These are phyloP conservation scores for Phataginus tricuspis DNA, from an alignment of 2,797 vertebrate genomes.

Conservation along the genomic window DNA sequence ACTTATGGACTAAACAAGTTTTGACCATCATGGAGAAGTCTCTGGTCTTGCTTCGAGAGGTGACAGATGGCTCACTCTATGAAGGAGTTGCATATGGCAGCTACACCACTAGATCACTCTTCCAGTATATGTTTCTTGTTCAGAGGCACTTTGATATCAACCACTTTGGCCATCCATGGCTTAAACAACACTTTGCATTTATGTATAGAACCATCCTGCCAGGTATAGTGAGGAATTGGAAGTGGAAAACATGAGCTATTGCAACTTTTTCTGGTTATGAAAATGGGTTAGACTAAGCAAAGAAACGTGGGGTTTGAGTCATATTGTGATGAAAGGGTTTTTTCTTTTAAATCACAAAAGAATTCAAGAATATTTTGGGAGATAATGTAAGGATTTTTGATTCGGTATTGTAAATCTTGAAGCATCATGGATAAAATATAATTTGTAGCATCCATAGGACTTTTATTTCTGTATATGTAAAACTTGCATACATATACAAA, in stretches of 20 bases:
- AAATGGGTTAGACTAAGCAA: background rate
- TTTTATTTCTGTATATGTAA: background rate
- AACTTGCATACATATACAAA: background rate
- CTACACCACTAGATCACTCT: conserved; percentile 97
- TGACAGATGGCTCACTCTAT: conserved; percentile 96
- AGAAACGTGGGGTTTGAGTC: background rate
- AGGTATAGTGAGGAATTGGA: conserved; percentile 85
- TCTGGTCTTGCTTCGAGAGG: conserved; percentile 94
- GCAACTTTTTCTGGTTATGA: background rate
- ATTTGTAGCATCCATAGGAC: background rate
- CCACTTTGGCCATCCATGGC: conserved; percentile 97
- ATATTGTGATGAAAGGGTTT: background rate
- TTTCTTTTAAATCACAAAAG: background rate
- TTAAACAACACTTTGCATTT: conserved; percentile 97
- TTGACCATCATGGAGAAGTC: conserved; percentile 98
- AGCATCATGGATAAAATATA: background rate
- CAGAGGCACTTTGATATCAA: conserved; percentile 96
- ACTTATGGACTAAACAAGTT: conserved; percentile 97
- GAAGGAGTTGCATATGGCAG: conserved; percentile 98
- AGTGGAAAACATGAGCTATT: background rate
- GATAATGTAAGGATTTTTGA: background rate
- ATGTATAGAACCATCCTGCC: conserved; percentile 97
- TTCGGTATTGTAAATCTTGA: background rate
- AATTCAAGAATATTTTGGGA: background rate
- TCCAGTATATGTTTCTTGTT: conserved; percentile 98